A percentile compares a stretch with the other conserved stretches of the same genome.
phyloP scores from a whole-genome alignment of 2,797 vertebrate species.

The Gila robusta region DNA sequence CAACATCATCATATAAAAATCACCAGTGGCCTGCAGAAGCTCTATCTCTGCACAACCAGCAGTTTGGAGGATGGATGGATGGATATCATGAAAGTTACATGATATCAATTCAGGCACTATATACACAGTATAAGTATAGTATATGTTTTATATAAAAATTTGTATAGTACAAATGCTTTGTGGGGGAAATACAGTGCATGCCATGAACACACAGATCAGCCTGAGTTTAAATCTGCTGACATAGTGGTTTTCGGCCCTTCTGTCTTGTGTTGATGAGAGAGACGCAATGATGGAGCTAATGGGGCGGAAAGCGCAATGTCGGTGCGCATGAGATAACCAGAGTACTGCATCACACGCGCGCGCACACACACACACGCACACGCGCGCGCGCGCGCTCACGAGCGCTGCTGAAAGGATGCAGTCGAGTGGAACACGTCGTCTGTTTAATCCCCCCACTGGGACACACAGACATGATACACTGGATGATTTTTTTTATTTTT shows the following conservation, averaged over 20 bases:
- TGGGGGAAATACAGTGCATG: background rate
- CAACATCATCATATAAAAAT: background rate
- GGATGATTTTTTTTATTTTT: background rate
- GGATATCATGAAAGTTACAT: background rate
- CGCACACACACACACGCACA: conserved; percentile 1
- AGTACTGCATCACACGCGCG: conserved; percentile 19
- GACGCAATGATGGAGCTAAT: conserved; percentile 75
- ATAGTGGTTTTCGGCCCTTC: background rate
- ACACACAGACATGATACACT: conserved; percentile 52
- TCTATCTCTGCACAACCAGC: background rate
- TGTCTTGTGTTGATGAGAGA: conserved; percentile 51
- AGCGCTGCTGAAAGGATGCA: conserved; percentile 51
- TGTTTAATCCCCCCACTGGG: conserved; percentile 66
- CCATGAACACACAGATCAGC: background rate
- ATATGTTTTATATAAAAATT: background rate
- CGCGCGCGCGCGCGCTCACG: background rate
- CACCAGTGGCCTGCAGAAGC: background rate
- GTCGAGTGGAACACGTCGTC: conserved; percentile 59
- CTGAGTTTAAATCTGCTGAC: conserved; percentile 48
- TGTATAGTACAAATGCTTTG: background rate
- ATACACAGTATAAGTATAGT: no score
- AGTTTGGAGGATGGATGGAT: background rate
- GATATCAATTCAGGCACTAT: background rate
- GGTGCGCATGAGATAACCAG: conserved; percentile 70
- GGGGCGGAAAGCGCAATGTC: conserved; percentile 77